Evolutionary conservation across 2,797 vertebrate genomes (phyloP).

Genomic region (Tauraco hartlaubi): DNA sequence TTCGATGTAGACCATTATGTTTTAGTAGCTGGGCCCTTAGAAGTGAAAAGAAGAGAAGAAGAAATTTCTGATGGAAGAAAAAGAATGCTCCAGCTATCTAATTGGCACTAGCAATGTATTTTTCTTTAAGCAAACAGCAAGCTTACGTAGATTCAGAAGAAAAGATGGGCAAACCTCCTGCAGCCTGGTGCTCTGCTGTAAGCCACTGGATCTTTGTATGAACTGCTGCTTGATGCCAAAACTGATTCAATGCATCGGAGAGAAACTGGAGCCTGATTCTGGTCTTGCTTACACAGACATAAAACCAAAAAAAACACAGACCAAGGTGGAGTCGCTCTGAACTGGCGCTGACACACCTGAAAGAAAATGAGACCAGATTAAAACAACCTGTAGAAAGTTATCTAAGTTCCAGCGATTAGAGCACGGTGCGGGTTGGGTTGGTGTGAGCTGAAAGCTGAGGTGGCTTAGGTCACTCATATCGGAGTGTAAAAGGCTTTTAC

Average conservation of each 20-base stretch:
- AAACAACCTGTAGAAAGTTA: background rate
- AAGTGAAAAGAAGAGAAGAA: background rate
- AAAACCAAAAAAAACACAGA: background rate
- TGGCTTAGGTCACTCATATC: background rate
- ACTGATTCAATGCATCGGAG: rapidly evolving
- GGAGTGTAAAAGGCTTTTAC: background rate
- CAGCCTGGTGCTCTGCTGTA: background rate
- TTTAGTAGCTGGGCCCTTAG: background rate
- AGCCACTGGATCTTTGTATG: background rate
- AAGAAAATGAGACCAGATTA: background rate
- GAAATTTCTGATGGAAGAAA: background rate
- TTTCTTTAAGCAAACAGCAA: background rate
- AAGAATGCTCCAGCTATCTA: background rate
- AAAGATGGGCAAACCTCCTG: background rate
- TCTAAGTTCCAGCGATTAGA: background rate
- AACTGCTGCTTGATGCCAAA: background rate
- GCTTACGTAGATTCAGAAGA: background rate
- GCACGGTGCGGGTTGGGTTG: rapidly evolving
- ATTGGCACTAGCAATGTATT: background rate
- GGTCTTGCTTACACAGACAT: background rate
- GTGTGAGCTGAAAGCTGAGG: background rate
- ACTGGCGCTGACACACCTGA: background rate
- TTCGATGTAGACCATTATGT: background rate
- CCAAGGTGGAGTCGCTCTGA: background rate
- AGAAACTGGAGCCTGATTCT: background rate